phyloP scores from a whole-genome alignment of 2,113 vertebrate genomes.

The Sus scrofa region T2T-Sscrofa CM000816.6:24556001-24556500 shows the following conservation, averaged over 20 bases:
- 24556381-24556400: constrained; percentile 1
- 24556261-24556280: background rate
- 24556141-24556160: background rate
- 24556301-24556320: background rate
- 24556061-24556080: background rate
- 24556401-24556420: constrained; percentile 14
- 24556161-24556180: background rate
- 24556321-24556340: constrained; percentile 44
- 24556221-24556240: background rate
- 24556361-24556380: background rate
- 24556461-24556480: background rate
- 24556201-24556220: background rate
- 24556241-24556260: background rate
- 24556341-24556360: constrained; percentile 43
- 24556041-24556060: background rate
- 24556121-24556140: background rate
- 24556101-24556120: background rate
- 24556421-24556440: background rate
- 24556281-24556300: background rate
- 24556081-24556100: background rate
- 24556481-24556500: background rate
- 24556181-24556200: background rate
- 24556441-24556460: background rate
- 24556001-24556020: background rate
- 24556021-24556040: background rate